These are phyloP conservation scores for Microcebus griseorufus DNA, from an alignment of 2,113 vertebrate genomes.

Conservation along the genomic window DNA sequence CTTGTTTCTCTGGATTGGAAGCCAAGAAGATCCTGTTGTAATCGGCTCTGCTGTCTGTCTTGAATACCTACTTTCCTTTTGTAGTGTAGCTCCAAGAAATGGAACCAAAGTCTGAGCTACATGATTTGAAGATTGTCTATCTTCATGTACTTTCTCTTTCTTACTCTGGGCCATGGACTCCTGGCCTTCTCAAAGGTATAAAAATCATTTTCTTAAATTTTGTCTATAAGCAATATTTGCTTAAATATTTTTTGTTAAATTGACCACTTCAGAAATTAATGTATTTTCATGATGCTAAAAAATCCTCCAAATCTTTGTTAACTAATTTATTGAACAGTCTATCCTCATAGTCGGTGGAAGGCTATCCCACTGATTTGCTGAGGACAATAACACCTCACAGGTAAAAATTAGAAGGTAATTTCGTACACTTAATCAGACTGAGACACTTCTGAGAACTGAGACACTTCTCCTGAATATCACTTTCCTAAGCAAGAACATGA, in stretches of 20 bases:
- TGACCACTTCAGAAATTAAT: neutral
- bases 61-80: neutral
- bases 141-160: neutral
- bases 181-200: neutral
- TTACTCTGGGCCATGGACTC: neutral
- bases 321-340: neutral
- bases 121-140: neutral
- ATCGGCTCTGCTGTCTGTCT: neutral
- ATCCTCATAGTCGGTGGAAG: neutral
- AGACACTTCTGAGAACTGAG: neutral
- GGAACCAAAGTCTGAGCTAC: neutral
- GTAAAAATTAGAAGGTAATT: neutral
- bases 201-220: neutral
- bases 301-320: neutral
- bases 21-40: neutral
- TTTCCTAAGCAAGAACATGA: neutral
- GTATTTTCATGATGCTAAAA: neutral
- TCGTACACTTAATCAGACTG: neutral
- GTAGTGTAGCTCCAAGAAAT: neutral
- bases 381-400: neutral
- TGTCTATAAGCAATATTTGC: neutral
- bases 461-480: neutral
- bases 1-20: neutral
- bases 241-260: slow-evolving; percentile 20
- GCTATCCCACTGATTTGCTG: neutral